A percentile compares a stretch with the other conserved stretches of the same genome.
These are phyloP conservation scores for Phalloptychus januarius DNA, from an alignment of 2,797 vertebrate genomes.

Conservation along the genomic window DNA sequence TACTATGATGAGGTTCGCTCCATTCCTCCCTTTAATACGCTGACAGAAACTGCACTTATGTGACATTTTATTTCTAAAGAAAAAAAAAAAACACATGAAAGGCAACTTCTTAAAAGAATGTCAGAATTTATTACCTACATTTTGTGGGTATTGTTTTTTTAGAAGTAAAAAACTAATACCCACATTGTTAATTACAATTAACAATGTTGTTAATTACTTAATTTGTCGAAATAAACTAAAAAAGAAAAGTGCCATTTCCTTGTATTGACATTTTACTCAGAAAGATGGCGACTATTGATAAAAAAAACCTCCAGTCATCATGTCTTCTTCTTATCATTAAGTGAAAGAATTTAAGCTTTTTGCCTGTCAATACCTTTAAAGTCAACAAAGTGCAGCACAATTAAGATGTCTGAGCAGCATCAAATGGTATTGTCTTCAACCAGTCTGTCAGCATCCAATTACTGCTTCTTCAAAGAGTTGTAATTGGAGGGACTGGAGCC, in stretches of 20 bases:
- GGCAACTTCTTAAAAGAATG: neutral
- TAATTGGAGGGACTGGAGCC: slow-evolving; percentile 24
- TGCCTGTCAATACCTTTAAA: neutral
- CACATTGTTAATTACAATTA: neutral
- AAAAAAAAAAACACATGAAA: neutral
- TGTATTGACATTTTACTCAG: neutral
- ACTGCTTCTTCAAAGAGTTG: slow-evolving; percentile 29
- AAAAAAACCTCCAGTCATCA: neutral
- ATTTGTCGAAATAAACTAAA: neutral
- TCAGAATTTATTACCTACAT: neutral
- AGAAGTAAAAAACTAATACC: neutral
- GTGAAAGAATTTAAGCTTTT: slow-evolving; percentile 3
- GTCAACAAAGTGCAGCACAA: neutral
- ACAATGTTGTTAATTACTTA: neutral
- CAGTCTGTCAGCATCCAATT: slow-evolving; percentile 35
- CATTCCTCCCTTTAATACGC: neutral
- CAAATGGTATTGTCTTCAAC: slow-evolving; percentile 15
- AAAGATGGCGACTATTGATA: neutral
- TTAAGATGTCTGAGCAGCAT: slow-evolving; percentile 20
- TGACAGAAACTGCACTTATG: neutral
- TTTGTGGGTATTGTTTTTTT: neutral
- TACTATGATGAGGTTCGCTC: slow-evolving; percentile 96
- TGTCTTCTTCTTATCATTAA: neutral
- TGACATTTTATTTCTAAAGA: neutral
- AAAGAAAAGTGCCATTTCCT: neutral